Evolutionary conservation across 2,888 invertebrate species (phyloP).

Genomic region (Clivina fossor): DNA sequence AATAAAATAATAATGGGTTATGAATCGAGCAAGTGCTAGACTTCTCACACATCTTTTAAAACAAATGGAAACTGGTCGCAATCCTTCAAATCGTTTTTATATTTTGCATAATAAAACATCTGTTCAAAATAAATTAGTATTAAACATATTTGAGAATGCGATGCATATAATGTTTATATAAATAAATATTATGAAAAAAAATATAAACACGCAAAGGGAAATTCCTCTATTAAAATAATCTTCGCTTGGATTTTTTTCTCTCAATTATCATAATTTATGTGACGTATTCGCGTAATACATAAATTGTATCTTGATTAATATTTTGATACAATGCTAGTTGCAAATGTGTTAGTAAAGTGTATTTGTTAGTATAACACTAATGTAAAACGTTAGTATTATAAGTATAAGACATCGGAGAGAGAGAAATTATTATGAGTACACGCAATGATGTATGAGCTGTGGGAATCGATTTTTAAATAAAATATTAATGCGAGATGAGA

Average conservation of each 20-base stretch:
- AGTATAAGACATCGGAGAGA: neutral
- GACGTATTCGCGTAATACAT: slow-evolving; percentile 8
- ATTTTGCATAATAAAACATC: too few species aligned
- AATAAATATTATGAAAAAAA: neutral
- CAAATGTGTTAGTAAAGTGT: slow-evolving; percentile 1
- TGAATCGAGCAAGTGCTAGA: slow-evolving; percentile 6
- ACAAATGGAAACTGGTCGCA: slow-evolving; percentile 2
- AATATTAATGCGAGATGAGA: too few species aligned
- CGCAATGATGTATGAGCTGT: slow-evolving; percentile 16
- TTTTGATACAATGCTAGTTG: slow-evolving; percentile 23
- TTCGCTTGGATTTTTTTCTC: slow-evolving; percentile 14
- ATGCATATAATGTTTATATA: neutral
- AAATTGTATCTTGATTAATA: slow-evolving; percentile 26
- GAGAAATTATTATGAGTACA: slow-evolving; percentile 1
- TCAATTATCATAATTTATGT: slow-evolving; percentile 25
- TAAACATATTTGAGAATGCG: too few species aligned
- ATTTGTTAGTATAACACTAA: neutral
- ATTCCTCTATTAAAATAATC: slow-evolving; percentile 20
- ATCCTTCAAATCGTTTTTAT: too few species aligned
- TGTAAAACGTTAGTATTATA: neutral
- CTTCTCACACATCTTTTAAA: slow-evolving; percentile 5
- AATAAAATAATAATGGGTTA: slow-evolving; percentile 27
- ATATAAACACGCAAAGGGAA: slow-evolving; percentile 22
- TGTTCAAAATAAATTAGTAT: too few species aligned
- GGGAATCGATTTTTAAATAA: slow-evolving; percentile 4